phyloP scores from a whole-genome alignment of 35 echinoderm and acorn worm genomes.

The Amphiura filiformis region DNA sequence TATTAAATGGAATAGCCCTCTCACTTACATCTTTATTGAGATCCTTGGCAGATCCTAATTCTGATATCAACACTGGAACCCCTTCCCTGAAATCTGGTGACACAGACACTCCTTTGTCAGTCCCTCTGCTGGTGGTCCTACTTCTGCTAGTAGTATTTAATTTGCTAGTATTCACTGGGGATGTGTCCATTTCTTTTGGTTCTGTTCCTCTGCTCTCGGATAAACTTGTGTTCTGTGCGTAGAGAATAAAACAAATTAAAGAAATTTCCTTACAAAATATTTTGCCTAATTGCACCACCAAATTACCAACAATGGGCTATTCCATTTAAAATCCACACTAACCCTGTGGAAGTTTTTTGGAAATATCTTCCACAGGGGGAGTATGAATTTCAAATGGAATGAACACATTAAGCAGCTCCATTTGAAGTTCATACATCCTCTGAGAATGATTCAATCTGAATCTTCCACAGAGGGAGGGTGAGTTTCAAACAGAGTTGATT shows the following conservation, averaged over 20 bases:
- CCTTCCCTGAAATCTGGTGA: slow-evolving; percentile 53
- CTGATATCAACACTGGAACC: slow-evolving; percentile 68
- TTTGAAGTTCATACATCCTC: too few species aligned
- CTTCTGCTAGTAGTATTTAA: too few species aligned
- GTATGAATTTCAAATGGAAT: too few species aligned
- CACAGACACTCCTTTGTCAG: not conserved
- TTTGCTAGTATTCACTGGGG: not conserved
- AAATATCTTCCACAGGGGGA: too few species aligned
- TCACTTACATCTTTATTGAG: slow-evolving; percentile 79
- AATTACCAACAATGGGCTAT: not conserved
- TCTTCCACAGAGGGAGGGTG: too few species aligned
- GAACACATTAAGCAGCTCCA: too few species aligned
- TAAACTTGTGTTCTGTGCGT: not conserved
- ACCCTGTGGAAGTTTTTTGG: too few species aligned
- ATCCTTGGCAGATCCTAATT: slow-evolving; percentile 77
- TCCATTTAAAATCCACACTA: too few species aligned
- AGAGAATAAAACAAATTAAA: not conserved
- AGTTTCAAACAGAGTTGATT: too few species aligned
- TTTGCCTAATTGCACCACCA: not conserved
- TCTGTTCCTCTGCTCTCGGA: not conserved
- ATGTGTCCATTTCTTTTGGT: not conserved
- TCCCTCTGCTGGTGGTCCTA: not conserved
- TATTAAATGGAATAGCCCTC: too few species aligned
- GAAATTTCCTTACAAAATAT: not conserved
- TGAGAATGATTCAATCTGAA: too few species aligned